These are phyloP conservation scores for Falco punctatus DNA, from an alignment of 2,113 vertebrate species.

Conservation along the genomic window DNA sequence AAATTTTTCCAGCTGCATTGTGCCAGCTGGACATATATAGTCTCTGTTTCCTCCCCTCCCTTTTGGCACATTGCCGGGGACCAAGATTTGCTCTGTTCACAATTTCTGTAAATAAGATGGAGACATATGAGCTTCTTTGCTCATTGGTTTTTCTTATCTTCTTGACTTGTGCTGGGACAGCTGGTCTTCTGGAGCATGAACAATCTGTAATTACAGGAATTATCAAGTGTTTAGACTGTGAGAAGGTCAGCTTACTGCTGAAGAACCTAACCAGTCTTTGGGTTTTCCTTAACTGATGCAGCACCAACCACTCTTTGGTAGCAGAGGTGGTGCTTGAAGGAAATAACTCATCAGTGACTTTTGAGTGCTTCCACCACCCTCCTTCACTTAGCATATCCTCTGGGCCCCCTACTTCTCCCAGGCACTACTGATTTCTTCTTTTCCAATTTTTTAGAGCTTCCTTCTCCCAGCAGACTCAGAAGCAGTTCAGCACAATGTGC, in stretches of 20 bases:
- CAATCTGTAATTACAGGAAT: background rate
- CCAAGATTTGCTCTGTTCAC: background rate
- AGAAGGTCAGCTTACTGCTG: background rate
- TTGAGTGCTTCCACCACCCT: background rate
- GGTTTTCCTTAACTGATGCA: background rate
- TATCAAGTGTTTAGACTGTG: background rate
- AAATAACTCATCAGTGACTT: background rate
- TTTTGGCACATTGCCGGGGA: background rate
- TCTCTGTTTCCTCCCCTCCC: background rate
- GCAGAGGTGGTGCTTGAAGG: background rate
- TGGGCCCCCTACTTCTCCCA: background rate
- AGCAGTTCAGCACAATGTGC: background rate
- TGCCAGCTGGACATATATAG: background rate
- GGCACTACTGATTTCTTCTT: background rate
- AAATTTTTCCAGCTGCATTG: background rate
- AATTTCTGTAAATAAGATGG: background rate
- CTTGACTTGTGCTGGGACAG: background rate
- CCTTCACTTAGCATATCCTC: background rate
- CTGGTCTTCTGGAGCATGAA: background rate
- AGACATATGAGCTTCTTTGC: background rate
- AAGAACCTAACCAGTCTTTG: background rate
- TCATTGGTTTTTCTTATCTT: background rate
- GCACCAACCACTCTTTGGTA: background rate
- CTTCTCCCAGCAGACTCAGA: background rate
- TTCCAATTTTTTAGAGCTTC: background rate